Evolutionary conservation across 2,888 invertebrate genomes (phyloP), one percentile per base, ranked within the genome.

Genomic region (Oeneis ivallda): DNA sequence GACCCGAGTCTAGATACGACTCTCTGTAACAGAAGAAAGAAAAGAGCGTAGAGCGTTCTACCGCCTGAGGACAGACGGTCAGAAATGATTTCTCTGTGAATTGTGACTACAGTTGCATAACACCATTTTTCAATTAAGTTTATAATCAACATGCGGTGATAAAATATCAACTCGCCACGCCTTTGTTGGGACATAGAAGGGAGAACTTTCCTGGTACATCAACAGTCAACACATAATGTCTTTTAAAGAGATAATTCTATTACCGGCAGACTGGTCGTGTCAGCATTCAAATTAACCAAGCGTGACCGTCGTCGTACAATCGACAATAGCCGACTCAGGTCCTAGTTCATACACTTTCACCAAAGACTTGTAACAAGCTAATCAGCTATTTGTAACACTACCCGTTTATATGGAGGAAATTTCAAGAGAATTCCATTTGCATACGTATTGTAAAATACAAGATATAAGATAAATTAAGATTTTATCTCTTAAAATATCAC

Each of bases 21-120:
- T 78, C 75, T 77, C 76, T 74, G 77, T 76, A 79, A 79, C 82
- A 82, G 83, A 85, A 87, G 85, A 80, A 83, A 85, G 84, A 86
- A 85, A 85, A 87, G 74, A 80, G 88, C 89, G 86, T 80, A 77
- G 75, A 86, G 86, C 86, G 78, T 78, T 85, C 82, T 80, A 82
- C 79, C 80, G 80, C 81, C 80, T 76, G 78, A 79, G 80, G 82
- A 80, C 81, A 85, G 83, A 84, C 82, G 83, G 79, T 76, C 79
- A 78, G 75, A 79, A 79, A 84, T 82, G 84, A 87, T 87, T 86
- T 87, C 86, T 84, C 87, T 82, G 79, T 80, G 80, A 84, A 81
- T 50, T 82, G 79, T 80, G 80, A 84, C 82, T 81, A 79, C 79
- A 65, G 76, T 89, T 89, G 83, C 83, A 82, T 84, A 88, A 89